phyloP scores from a whole-genome alignment of 2,888 invertebrate genomes.

The Iselma pallidipennis region DNA sequence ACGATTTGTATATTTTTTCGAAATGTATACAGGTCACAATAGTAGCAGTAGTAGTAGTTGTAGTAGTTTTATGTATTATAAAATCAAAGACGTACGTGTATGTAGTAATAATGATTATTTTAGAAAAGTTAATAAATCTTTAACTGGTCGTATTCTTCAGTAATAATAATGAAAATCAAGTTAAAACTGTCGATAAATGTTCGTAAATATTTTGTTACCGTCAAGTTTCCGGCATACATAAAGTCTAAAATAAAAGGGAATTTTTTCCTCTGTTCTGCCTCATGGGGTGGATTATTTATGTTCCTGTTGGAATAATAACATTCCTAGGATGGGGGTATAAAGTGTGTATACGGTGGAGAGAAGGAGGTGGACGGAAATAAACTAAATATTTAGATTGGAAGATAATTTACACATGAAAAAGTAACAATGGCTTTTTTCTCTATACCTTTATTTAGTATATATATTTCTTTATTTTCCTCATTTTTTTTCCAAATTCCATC shows the following conservation, averaged over 20 bases:
- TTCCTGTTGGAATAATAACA: slow-evolving; percentile 17
- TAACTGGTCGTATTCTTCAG: slow-evolving; percentile 21
- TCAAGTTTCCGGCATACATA: slow-evolving; percentile 25
- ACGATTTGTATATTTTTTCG: background rate
- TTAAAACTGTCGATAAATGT: slow-evolving; percentile 23
- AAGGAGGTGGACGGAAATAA: background rate
- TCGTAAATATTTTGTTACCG: slow-evolving; percentile 28
- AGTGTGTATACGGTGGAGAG: background rate
- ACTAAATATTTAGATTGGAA: background rate
- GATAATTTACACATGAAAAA: background rate
- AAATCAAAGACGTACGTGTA: background rate
- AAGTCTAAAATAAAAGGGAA: slow-evolving; percentile 20
- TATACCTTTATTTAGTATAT: too few relatives aligned
- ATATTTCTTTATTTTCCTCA: too few relatives aligned
- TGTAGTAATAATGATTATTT: slow-evolving; percentile 21
- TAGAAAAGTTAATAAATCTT: slow-evolving; percentile 24
- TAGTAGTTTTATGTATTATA: background rate
- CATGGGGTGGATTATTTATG: slow-evolving; percentile 21
- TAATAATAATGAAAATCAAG: slow-evolving; percentile 23
- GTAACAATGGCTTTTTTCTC: background rate
- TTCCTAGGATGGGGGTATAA: slow-evolving; percentile 6
- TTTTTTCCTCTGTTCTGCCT: slow-evolving; percentile 1
- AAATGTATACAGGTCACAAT: background rate
- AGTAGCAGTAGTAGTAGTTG: background rate
- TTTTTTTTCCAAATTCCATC: too few relatives aligned